These are phyloP conservation scores for Plectus sambesii DNA, from an alignment of 1,140 invertebrate genomes.

Conservation along the genomic window DNA sequence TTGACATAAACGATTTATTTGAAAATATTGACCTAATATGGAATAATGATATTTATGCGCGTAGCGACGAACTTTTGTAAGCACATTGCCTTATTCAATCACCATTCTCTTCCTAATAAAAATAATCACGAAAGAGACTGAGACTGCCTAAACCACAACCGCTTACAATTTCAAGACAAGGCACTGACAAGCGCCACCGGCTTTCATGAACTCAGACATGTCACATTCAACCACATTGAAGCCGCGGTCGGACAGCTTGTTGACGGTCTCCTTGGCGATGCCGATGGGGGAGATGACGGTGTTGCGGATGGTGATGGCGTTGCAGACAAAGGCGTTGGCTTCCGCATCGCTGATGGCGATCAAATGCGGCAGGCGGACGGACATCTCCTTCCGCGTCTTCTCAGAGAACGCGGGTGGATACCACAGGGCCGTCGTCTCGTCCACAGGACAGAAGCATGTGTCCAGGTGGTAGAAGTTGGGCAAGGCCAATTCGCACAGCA, in stretches of 20 bases:
- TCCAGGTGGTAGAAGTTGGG: constrained; percentile 43
- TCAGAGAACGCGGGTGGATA: constrained; percentile 38
- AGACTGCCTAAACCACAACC: too few relatives aligned
- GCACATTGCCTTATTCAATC: too few relatives aligned
- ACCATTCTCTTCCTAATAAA: too few relatives aligned
- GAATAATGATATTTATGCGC: too few relatives aligned
- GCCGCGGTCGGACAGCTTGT: constrained; percentile 24
- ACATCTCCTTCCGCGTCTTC: constrained; percentile 36
- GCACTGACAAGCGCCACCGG: constrained; percentile 43
- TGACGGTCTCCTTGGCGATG: constrained; percentile 27
- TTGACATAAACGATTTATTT: too few relatives aligned
- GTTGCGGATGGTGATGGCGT: constrained; percentile 40
- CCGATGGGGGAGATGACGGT: constrained; percentile 40
- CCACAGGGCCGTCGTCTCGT: constrained; percentile 34
- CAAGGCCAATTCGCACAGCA: constrained; percentile 35
- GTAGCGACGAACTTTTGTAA: too few relatives aligned
- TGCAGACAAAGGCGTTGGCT: constrained; percentile 41
- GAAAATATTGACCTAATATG: too few relatives aligned
- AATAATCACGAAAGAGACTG: too few relatives aligned
- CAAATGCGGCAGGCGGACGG: constrained; percentile 31
- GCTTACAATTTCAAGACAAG: constrained; percentile 39
- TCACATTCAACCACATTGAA: constrained; percentile 39
- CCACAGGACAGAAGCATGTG: constrained; percentile 41
- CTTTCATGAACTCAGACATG: constrained; percentile 45
- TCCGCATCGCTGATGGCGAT: constrained; percentile 39